Base-by-base conservation (phyloP, 2,888 invertebrate species). In the Agrochola lota region DNA sequence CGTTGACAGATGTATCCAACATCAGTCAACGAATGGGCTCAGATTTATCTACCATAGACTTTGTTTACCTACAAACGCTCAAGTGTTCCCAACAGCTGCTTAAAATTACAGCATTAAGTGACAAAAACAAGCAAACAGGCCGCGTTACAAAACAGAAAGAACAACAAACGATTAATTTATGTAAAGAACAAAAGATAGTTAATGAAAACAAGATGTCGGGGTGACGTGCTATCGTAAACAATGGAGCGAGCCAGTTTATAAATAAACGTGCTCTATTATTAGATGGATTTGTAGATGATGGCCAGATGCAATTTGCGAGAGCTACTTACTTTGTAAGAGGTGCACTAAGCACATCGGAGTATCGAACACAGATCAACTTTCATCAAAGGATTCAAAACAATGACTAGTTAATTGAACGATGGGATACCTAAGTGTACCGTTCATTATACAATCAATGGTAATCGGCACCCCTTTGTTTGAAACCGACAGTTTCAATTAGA, bases 201-300 rank as follows among this genome's bases (percentile, higher is more conserved):
- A 82, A 85, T 83, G 74, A 80, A 71, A 87, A 89, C 85, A 88
- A 85, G 77, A 86, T 82, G 85, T 85, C 71, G 74, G 76, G 71
- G 80, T 85, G 85, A 81, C 83, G 86, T 66, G 72, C 60, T 55
- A 52, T 64, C 73, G 85, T 82, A 85, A 87, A 90, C 89, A 90
- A 87, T 83, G 78, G 81, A 62, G 78, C 71, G 67, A 67, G 73
- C 71, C 79, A 35, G 66, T 69, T 71, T 82, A 83, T 82, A 80
- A 78, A 84, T 83, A 83, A 69, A 82, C 77, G 69, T 71, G 66
- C 62, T 74, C 78, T 84, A 80, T 80, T 82, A 77, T 73, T 76
- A 85, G 81, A 83, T 49, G 55, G 68, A 81, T 78, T 75, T 71
- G 78, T 40, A 64, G 75, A 76, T 74, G 86, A 79, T 71, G 55